These are phyloP conservation scores for Beroe forskalii DNA, from an alignment of 37 sponge, comb jelly and placozoan species.

Conservation along the genomic window DNA sequence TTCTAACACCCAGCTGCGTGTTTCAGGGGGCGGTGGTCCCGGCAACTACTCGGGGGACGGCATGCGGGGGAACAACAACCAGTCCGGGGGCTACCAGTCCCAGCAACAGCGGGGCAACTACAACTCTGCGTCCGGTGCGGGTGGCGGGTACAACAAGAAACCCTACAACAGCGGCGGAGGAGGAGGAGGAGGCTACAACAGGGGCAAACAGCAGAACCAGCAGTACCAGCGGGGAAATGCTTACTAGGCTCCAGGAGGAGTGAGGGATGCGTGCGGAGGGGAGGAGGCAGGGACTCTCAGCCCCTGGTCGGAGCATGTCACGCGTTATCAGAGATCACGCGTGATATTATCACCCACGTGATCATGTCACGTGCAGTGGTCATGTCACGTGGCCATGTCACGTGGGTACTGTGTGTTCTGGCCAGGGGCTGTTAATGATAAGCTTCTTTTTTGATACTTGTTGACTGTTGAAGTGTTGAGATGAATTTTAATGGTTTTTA, in stretches of 20 bases:
- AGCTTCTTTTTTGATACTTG: background rate
- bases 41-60: background rate
- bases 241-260: background rate
- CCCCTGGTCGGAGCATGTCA: background rate
- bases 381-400: too few species aligned
- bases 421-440: background rate
- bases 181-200: background rate
- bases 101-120: background rate
- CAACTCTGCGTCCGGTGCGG: conserved; percentile 2
- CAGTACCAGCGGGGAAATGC: background rate
- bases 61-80: background rate
- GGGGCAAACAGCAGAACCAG: background rate
- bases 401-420: too few species aligned
- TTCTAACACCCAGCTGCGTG: too few species aligned
- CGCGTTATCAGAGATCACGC: too few species aligned
- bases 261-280: background rate
- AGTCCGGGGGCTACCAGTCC: conserved; percentile 29
- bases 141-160: conserved; percentile 33
- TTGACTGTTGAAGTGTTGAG: background rate
- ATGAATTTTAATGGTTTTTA: background rate
- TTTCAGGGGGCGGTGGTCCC: too few species aligned
- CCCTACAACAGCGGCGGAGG: background rate
- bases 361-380: too few species aligned
- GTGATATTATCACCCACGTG: too few species aligned
- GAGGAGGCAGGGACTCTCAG: background rate